These are phyloP conservation scores for Lutjanus campechanus DNA, from an alignment of 2,797 vertebrate genomes.

Conservation along the genomic window DNA sequence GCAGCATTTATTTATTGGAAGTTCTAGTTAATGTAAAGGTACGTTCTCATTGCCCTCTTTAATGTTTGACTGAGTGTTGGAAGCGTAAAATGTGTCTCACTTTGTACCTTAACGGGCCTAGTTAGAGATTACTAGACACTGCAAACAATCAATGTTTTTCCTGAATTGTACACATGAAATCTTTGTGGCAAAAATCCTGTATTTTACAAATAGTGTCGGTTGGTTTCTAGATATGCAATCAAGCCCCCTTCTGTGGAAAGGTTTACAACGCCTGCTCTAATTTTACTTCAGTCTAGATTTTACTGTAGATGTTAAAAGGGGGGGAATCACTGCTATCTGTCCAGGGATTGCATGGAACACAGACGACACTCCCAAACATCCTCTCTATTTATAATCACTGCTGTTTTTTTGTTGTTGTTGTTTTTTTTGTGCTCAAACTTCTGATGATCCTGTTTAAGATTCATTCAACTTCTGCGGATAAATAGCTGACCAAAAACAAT, in stretches of 20 bases:
- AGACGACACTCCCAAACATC: conserved; percentile 17
- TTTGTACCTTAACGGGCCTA: conserved; percentile 64
- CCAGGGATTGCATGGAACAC: conserved; percentile 42
- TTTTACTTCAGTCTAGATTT: conserved; percentile 31
- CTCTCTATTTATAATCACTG: conserved; percentile 11
- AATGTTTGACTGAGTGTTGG: conserved; percentile 8
- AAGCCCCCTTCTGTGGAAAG: conserved; percentile 1
- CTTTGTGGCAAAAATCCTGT: conserved; percentile 28
- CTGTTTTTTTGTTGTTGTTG: not conserved
- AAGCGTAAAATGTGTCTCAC: conserved; percentile 42
- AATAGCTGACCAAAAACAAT: conserved; percentile 53
- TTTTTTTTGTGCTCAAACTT: conserved; percentile 33
- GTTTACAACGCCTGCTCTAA: conserved; percentile 24
- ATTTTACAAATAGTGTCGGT: conserved; percentile 19
- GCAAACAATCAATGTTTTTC: conserved; percentile 56
- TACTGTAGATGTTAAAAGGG: conserved; percentile 5
- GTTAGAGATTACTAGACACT: conserved; percentile 58
- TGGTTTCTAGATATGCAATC: conserved; percentile 72
- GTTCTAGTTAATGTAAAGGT: not conserved
- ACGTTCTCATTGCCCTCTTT: not conserved
- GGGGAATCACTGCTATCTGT: conserved; percentile 11
- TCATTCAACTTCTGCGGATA: conserved; percentile 33
- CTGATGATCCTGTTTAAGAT: conserved; percentile 33
- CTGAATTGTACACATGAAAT: conserved; percentile 46
- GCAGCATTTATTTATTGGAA: conserved; percentile 26